phyloP scores from a whole-genome alignment of 2,888 invertebrate genomes.

The Sarcophaga rosellei region DNA sequence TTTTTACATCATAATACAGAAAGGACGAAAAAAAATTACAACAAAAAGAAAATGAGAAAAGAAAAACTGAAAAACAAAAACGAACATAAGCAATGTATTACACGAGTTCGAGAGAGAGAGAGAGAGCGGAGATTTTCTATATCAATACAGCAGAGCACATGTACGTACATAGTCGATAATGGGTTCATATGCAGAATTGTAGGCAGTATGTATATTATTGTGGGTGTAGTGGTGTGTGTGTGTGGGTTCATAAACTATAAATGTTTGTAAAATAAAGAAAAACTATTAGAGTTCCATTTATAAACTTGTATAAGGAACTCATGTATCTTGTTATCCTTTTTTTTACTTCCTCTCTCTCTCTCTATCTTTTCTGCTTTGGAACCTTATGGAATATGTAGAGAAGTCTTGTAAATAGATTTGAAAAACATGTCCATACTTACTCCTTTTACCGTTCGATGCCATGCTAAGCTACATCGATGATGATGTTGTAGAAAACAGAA shows the following conservation, averaged over 20 bases:
- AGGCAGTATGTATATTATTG: neutral
- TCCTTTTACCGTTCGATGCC: neutral
- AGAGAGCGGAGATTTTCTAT: too few species aligned
- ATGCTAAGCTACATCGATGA: neutral
- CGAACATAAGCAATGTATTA: too few species aligned
- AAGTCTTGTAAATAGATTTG: neutral
- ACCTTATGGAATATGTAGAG: neutral
- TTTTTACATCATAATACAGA: neutral
- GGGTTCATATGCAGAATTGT: too few species aligned
- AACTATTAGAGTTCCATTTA: neutral
- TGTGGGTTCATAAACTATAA: neutral
- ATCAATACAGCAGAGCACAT: too few species aligned
- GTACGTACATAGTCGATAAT: too few species aligned
- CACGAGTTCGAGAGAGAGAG: too few species aligned
- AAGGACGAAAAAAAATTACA: slow-evolving; percentile 8
- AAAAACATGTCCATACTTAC: slow-evolving; percentile 12
- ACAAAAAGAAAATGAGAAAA: neutral
- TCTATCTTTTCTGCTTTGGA: neutral
- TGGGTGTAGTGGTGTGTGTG: neutral
- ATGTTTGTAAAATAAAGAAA: slow-evolving; percentile 14
- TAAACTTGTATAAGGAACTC: neutral
- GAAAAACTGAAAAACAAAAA: too few species aligned
- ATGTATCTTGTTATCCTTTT: neutral
- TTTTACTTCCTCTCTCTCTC: too few species aligned
- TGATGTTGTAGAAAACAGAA: slow-evolving; percentile 5